Evolutionary conservation across 2,888 invertebrate species (phyloP), one percentile per base, ranked within the genome.

Genomic region (Trachelus stipa): DNA sequence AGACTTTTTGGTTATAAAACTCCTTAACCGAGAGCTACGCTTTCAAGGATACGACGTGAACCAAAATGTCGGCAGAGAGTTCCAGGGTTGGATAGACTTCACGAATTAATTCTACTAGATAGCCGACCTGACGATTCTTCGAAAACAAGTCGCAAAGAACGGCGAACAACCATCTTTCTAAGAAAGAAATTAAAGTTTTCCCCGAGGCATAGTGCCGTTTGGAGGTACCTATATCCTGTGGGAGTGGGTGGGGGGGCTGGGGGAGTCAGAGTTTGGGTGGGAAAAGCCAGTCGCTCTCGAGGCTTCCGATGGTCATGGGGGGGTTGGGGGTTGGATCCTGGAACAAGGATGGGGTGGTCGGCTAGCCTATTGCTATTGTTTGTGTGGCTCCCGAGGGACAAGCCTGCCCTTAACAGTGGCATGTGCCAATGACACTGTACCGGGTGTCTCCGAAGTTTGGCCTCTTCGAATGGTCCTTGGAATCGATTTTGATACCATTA

Each of bases 141-240:
- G 15, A 34, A 11, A 75, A 77, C 34, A 77, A 37, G 71, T 33
- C 73, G 74, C 34, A 77, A 33, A 74, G 56, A 23, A 40, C 68
- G n/a, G 81, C 78, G 86, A 84, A 84, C 84, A 85, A 86, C 87
- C 87, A 89, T 88, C 87, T 85, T 88, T 88, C 86, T 84, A 83
- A 80, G 88, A 88, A 89, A 88, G 88, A 88, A 89, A 89, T 89
- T 89, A 89, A 89, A 88, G 85, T 89, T 89, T 87, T 88, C 89
- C 88, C 89, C 75, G 76, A 81, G 85, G 89, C 81, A 86, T 86
- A 84, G 85, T 84, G 83, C 82, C 31, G 71, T 34, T 34, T 15
- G 71, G 4, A 30, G 33, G 71, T 33, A 74, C 56, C 56, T 56
- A 23, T 56, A 56, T 82, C 81, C 77, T 40, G 78, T 85, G 81